phyloP scores from a whole-genome alignment of 2,797 vertebrate genomes.

The Gephyroberyx darwinii region DNA sequence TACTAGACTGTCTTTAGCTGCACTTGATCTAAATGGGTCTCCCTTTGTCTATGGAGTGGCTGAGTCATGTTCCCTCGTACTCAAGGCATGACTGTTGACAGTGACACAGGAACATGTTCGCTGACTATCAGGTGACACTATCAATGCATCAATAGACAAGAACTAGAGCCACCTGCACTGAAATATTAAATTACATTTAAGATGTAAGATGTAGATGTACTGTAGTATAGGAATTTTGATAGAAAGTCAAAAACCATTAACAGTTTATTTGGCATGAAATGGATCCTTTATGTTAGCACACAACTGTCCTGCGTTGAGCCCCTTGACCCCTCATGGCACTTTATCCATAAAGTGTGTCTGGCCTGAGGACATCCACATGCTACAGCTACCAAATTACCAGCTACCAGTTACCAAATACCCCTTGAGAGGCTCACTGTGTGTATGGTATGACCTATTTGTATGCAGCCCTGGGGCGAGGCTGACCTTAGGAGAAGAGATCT shows the following conservation, averaged over 20 bases:
- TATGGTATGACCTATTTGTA: slow-evolving; percentile 31
- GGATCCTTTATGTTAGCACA: slow-evolving; percentile 26
- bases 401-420: slow-evolving; percentile 33
- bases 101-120: slow-evolving; percentile 32
- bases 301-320: slow-evolving; percentile 16
- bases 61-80: slow-evolving; percentile 45
- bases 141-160: slow-evolving; percentile 3
- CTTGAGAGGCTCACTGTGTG: slow-evolving; percentile 41
- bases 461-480: slow-evolving; percentile 19
- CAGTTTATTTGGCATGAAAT: neutral
- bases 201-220: slow-evolving; percentile 2
- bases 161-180: neutral
- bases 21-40: slow-evolving; percentile 14
- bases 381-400: slow-evolving; percentile 31
- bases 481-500: slow-evolving; percentile 36
- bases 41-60: slow-evolving; percentile 23
- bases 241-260: neutral
- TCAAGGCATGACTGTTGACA: slow-evolving; percentile 46
- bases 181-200: slow-evolving; percentile 20
- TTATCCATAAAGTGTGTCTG: slow-evolving; percentile 31
- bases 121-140: slow-evolving; percentile 20
- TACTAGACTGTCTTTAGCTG: neutral
- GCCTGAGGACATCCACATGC: slow-evolving; percentile 32
- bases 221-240: neutral
- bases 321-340: slow-evolving; percentile 30